These are phyloP conservation scores for Seriola quinqueradiata DNA, from an alignment of 2,113 vertebrate species.

Conservation along the genomic window DNA sequence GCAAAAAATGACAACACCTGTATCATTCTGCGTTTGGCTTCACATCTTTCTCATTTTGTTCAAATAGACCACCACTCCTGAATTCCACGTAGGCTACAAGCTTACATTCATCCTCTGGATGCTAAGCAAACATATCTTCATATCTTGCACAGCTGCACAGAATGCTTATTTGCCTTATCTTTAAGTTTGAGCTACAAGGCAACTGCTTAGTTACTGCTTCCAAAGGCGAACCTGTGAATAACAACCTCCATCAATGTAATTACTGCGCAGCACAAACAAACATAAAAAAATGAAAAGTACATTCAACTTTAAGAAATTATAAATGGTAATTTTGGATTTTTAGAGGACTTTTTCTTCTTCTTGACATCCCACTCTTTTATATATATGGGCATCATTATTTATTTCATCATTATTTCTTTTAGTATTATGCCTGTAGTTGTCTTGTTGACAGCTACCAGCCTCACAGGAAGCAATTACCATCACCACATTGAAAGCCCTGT, in stretches of 20 bases:
- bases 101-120: background rate
- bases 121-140: background rate
- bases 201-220: background rate
- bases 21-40: constrained; percentile 33
- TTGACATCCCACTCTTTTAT: constrained; percentile 11
- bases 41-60: constrained; percentile 10
- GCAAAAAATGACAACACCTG: constrained; percentile 18
- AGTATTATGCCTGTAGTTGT: background rate
- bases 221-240: background rate
- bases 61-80: constrained; percentile 14
- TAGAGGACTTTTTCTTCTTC: background rate
- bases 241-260: background rate
- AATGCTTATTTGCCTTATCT: background rate
- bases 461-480: constrained; percentile 20
- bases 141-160: background rate
- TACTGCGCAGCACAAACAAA: background rate
- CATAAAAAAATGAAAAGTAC: background rate
- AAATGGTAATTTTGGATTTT: background rate
- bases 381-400: constrained; percentile 1
- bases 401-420: background rate
- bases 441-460: constrained; percentile 14
- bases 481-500: constrained; percentile 13
- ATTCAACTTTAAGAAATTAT: constrained; percentile 1
- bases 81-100: background rate
- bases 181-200: background rate